Percentiles rank a stretch among this genome's conserved stretches.
Evolutionary conservation across 2,888 invertebrate species (phyloP).

Genomic region (Lapara coniferarum): DNA sequence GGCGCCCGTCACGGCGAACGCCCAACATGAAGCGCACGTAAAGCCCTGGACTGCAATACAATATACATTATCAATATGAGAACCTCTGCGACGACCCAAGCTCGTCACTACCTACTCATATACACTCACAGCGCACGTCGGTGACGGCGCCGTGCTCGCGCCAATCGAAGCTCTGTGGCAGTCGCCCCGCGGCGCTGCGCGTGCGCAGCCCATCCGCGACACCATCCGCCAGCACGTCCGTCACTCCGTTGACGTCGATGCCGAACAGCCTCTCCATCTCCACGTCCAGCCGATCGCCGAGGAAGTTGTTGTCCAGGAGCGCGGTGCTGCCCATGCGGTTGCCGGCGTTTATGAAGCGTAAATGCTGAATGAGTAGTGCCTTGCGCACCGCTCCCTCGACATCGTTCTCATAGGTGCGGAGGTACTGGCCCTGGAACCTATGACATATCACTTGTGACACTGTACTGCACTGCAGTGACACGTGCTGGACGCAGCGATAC

Average conservation of each 20-base stretch:
- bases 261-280: conserved; percentile 57
- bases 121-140: conserved; percentile 62
- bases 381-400: conserved; percentile 68
- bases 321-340: conserved; percentile 65
- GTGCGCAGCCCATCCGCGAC: conserved; percentile 37
- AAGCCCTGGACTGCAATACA: conserved; percentile 57
- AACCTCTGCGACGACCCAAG: neutral
- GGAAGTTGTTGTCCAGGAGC: conserved; percentile 50
- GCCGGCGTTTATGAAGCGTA: conserved; percentile 60
- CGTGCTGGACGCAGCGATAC: neutral
- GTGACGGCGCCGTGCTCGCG: conserved; percentile 66
- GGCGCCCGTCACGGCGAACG: conserved; percentile 71
- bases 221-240: conserved; percentile 26
- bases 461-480: neutral
- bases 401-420: conserved; percentile 57
- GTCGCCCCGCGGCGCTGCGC: conserved; percentile 34
- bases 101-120: neutral
- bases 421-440: conserved; percentile 56
- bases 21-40: conserved; percentile 71
- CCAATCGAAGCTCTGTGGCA: conserved; percentile 65
- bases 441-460: neutral
- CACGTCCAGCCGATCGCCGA: conserved; percentile 60
- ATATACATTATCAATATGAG: neutral
- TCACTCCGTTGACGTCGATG: conserved; percentile 39
- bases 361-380: conserved; percentile 57